These are phyloP conservation scores for Euthynnus affinis DNA, from an alignment of 2,797 vertebrate species.

Conservation along the genomic window DNA sequence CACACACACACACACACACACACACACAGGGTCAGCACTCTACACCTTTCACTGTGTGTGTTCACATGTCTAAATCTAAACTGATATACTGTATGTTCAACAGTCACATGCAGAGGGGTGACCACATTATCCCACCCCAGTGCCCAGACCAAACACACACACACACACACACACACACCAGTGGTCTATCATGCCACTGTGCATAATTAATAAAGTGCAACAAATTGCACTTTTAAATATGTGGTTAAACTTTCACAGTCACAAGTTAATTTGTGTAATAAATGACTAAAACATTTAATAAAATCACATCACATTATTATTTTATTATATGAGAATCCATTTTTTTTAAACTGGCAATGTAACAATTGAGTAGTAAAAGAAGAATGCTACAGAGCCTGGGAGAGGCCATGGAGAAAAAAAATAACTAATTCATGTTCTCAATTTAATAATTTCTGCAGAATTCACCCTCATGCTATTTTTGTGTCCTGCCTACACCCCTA, in stretches of 20 bases:
- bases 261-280: not conserved
- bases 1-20: constrained; percentile 14
- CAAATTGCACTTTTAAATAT: not conserved
- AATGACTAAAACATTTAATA: not conserved
- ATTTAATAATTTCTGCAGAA: no score
- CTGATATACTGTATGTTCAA: constrained; percentile 24
- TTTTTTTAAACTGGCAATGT: no score
- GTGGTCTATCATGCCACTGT: not conserved
- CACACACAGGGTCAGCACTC: not conserved
- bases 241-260: not conserved
- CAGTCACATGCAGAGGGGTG: constrained; percentile 41
- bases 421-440: no score
- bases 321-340: no score
- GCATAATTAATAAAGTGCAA: not conserved
- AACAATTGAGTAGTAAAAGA: no score
- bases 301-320: no score
- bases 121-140: constrained; percentile 10
- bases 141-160: not conserved
- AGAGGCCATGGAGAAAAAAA: no score
- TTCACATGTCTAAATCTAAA: constrained; percentile 47
- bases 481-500: no score
- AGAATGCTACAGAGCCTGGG: no score
- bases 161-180: constrained; percentile 5
- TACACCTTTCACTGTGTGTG: constrained; percentile 31
- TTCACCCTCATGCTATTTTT: no score